Base-by-base conservation (phyloP, 2,888 invertebrate species). In the Rhagonycha lutea region DNA sequence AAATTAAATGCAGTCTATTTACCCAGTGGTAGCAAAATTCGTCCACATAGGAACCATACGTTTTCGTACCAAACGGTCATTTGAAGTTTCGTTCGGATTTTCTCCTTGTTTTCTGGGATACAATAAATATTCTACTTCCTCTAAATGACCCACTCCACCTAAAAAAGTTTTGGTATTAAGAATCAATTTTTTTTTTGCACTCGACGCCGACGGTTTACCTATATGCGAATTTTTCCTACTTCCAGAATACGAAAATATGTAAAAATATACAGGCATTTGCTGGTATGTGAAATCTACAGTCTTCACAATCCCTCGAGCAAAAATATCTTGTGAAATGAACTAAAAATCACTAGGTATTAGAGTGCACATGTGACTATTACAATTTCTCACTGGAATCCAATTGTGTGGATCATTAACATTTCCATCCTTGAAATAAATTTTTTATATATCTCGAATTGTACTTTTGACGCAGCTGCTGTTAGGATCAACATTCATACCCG, bases 1-100 rank as follows among this genome's bases (percentile, higher is more conserved):
- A 70, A 70, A 60, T 7, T 12, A 1, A 69, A 61, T 78, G 79
- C 2, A 80, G 71, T 62, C 79, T 79, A n/a, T 8, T 62, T 70
- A 70, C 70, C 70, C 70, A 14, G 47, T 61, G 61, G 24, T 70
- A n/a, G 32, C 73, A 69, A 73, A 73, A 69, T 73, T 73, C 12
- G 69, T 61, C 73, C 73, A 73, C 18, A 73, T 28, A 3, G 69
- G 61, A 4, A 73, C 14, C 24, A 73, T 18, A 0, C 69, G 69
- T 14, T 73, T 69, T 14, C 63, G 65, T n/a, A 61, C 26, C 12
- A 61, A 14, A 1, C 12, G 61, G 23, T 73, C 69, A 12, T 28
- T 14, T 4, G 10, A 8, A 12, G 11, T 69, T n/a, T 32, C 69
- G 18, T 28, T 61, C 14, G 61, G 68, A 60, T 14, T 70, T 4